These are phyloP conservation scores for Myoxocephalus aenaeus DNA, from an alignment of 2,797 vertebrate genomes.

Conservation along the genomic window DNA sequence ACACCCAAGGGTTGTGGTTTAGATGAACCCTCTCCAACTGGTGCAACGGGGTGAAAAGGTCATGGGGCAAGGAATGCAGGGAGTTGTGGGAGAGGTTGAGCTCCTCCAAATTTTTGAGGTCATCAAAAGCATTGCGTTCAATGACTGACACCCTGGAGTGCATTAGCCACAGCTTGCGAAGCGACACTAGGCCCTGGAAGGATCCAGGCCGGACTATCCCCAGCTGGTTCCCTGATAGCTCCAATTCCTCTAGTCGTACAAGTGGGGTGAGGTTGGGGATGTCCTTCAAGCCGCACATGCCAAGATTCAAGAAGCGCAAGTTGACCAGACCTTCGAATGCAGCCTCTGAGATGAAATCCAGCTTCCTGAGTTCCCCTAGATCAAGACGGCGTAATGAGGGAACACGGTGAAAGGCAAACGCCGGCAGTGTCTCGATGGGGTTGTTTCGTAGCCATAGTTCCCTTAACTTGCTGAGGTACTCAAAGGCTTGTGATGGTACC, in stretches of 20 bases:
- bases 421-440: constrained; percentile 96
- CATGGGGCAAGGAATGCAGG: constrained; percentile 94
- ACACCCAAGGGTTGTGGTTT: constrained; percentile 98
- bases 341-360: constrained; percentile 97
- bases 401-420: constrained; percentile 96
- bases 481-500: constrained; percentile 96
- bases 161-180: constrained; percentile 97
- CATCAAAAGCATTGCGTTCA: constrained; percentile 96
- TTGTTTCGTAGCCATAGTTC: constrained; percentile 98
- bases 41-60: constrained; percentile 96
- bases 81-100: constrained; percentile 97
- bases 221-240: constrained; percentile 94
- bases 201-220: constrained; percentile 93
- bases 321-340: constrained; percentile 96
- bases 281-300: constrained; percentile 97
- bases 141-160: constrained; percentile 94
- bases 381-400: constrained; percentile 93
- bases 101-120: constrained; percentile 96
- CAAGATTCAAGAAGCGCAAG: constrained; percentile 95
- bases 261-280: constrained; percentile 95
- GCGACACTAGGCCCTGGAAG: constrained; percentile 92
- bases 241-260: constrained; percentile 92
- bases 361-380: constrained; percentile 93
- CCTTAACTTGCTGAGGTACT: constrained; percentile 96
- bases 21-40: constrained; percentile 95